Base-by-base conservation (phyloP, 2,113 vertebrate species). In the Monopterus albus region DNA sequence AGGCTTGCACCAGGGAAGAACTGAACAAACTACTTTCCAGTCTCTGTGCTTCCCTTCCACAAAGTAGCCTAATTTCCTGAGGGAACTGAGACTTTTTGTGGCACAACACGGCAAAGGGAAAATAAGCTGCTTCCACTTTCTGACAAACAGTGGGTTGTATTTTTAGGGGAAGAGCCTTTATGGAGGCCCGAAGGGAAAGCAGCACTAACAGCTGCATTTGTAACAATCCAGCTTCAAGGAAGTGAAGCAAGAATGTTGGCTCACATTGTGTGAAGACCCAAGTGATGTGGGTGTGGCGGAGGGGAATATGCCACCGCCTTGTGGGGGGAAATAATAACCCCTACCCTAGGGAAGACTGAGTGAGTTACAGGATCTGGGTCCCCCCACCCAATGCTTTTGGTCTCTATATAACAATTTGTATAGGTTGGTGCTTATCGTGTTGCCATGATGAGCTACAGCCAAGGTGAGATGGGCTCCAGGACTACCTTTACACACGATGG, bases 181-280 rank as follows among this genome's bases (percentile, higher is more conserved):
- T 31, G 20, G 29, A 61, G 59, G 49, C 65, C 75, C 33, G 11
- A 63, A 56, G 49, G 66, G 70, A 82, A 43, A 51, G 52, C 51
- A 55, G 71, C 21, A 67, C 74, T 51, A 88, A 84, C 68, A 65
- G 63, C 67, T 69, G 60, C 45, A 69, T 86, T 76, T 73, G 40
- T 72, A 46, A 59, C 38, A 39, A 46, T 63, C 52, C 49, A 31
- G 64, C 23, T 7, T 72, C 20, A 26, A 56, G 67, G 65, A 69
- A 72, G 58, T 36, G 7, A 61, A 79, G 57, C 47, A 40, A 33
- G 55, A 26, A 53, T 52, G 51, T 18, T 73, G 61, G 72, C 74
- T 79, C 60, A 20, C 35, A 51, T 18, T 26, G 23, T 53, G 47
- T 68, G 58, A 53, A 78, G 39, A 66, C 46, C 13, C 50, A 11